phyloP scores from a whole-genome alignment of 2,113 vertebrate species.

The Euleptes europaea region DNA sequence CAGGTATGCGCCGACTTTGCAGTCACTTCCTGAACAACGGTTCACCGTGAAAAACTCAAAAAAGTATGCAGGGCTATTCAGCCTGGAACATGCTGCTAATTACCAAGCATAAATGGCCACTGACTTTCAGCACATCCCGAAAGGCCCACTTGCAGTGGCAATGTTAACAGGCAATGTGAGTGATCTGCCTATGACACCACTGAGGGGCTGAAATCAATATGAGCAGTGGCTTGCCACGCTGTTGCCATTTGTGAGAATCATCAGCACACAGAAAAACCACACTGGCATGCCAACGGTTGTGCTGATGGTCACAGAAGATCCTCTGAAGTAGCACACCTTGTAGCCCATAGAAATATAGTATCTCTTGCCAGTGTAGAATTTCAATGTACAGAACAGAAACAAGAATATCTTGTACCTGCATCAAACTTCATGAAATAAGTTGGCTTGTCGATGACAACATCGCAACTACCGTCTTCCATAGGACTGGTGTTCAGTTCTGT shows the following conservation, averaged over 20 bases:
- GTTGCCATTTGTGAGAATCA: background rate
- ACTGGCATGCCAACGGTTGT: background rate
- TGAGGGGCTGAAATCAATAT: background rate
- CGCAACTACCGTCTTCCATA: slow-evolving; percentile 83
- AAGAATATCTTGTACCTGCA: slow-evolving; percentile 81
- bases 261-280: background rate
- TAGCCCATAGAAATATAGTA: background rate
- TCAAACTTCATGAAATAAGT: slow-evolving; percentile 97
- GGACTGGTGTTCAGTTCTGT: slow-evolving; percentile 84
- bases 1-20: no score
- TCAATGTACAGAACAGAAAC: background rate
- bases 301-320: background rate
- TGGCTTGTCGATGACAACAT: slow-evolving; percentile 87
- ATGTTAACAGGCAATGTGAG: background rate
- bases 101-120: no score
- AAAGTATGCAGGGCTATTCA: no score
- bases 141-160: background rate
- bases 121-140: background rate
- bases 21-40: no score
- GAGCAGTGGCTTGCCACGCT: background rate
- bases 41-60: no score
- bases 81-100: no score
- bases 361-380: background rate
- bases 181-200: background rate
- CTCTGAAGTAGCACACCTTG: background rate